phyloP scores from a whole-genome alignment of 2,113 vertebrate species.

The Hyaena hyaena region DNA sequence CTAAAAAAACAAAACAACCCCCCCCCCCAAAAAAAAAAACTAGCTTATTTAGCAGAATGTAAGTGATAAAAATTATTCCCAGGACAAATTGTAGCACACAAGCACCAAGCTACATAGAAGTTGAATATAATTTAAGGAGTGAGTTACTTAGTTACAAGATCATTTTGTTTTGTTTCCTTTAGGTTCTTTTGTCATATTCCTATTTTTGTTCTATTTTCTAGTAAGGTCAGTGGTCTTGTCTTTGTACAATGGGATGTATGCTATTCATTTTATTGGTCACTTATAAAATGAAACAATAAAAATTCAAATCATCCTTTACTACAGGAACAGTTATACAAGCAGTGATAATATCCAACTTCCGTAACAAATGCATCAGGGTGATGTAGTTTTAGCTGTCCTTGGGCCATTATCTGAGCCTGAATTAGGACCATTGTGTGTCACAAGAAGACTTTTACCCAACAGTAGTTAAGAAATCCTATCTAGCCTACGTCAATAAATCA shows the following conservation, averaged over 20 bases:
- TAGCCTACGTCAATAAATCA: conserved; percentile 64
- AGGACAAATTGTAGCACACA: background rate
- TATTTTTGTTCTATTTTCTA: conserved; percentile 43
- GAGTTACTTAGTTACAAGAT: background rate
- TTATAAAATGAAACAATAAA: conserved; percentile 57
- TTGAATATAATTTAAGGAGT: background rate
- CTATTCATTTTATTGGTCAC: conserved; percentile 51
- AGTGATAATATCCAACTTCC: conserved; percentile 12
- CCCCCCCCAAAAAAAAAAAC: background rate
- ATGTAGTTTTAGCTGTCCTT: conserved; percentile 10
- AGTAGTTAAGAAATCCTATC: conserved; percentile 54
- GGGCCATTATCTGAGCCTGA: background rate
- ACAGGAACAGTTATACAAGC: conserved; percentile 54
- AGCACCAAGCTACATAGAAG: background rate
- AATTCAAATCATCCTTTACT: conserved; percentile 60
- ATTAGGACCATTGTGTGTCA: background rate
- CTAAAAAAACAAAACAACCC: no score
- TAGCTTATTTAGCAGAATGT: background rate
- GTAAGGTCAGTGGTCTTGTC: conserved; percentile 19
- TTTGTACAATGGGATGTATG: background rate
- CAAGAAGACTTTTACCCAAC: conserved; percentile 6
- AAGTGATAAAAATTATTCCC: conserved; percentile 25
- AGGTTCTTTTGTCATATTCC: conserved; percentile 59
- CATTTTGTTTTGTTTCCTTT: conserved; percentile 38
- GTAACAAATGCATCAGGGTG: background rate